Percentiles rank a stretch among this genome's conserved stretches.
These are phyloP conservation scores for Hemiscyllium ocellatum DNA, from an alignment of 2,113 vertebrate genomes.

Conservation along the genomic window DNA sequence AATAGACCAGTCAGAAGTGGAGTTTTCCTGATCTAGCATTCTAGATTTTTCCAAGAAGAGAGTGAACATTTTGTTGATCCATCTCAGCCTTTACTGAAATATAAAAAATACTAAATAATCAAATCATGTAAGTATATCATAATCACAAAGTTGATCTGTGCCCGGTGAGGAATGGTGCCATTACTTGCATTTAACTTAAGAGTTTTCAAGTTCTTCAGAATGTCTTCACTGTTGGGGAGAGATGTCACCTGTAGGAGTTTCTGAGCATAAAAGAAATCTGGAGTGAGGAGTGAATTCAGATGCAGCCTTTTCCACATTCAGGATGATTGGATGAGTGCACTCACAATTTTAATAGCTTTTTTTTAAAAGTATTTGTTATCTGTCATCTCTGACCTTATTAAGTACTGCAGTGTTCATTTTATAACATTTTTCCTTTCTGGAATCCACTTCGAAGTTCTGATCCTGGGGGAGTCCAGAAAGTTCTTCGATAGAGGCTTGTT, in stretches of 20 bases:
- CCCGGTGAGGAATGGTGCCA: too few relatives aligned
- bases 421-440: background rate
- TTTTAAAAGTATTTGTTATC: too few relatives aligned
- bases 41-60: background rate
- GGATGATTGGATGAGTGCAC: too few relatives aligned
- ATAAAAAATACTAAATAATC: background rate
- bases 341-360: too few relatives aligned
- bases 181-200: background rate
- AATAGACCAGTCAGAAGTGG: background rate
- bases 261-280: background rate
- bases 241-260: background rate
- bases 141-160: too few relatives aligned
- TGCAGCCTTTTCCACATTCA: too few relatives aligned
- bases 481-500: background rate
- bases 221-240: background rate
- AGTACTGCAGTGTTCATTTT: background rate
- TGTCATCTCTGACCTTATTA: background rate
- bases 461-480: background rate
- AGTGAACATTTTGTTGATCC: background rate
- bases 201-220: background rate
- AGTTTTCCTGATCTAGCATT: background rate
- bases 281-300: background rate
- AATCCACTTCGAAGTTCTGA: background rate
- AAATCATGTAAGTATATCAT: too few relatives aligned
- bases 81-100: background rate